phyloP scores from a whole-genome alignment of 2,888 invertebrate genomes.

The Caenorhabditis imperialis region DNA sequence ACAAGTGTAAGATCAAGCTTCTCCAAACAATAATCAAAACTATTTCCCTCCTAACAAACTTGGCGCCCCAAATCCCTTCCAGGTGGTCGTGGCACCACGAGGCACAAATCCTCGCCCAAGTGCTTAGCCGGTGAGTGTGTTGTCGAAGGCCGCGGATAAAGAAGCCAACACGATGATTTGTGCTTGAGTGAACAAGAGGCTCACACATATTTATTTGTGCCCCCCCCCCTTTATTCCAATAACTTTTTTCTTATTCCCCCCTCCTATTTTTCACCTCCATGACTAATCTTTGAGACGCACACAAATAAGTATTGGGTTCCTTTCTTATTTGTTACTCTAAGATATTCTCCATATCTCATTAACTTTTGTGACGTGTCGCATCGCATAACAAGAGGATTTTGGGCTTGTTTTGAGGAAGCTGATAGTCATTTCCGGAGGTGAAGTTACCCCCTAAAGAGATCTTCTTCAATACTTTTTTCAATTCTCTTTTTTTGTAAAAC shows the following conservation, averaged over 20 bases:
- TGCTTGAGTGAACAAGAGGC: constrained; percentile 25
- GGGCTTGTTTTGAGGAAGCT: background rate
- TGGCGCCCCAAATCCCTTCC: too few relatives aligned
- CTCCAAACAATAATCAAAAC: too few relatives aligned
- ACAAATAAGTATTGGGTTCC: too few relatives aligned
- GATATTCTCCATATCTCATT: constrained; percentile 4
- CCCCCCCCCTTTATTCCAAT: background rate
- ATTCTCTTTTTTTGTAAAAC: constrained; percentile 13
- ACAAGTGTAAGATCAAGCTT: too few relatives aligned
- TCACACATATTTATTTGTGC: constrained; percentile 11
- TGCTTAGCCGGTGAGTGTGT: background rate
- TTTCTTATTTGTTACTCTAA: too few relatives aligned
- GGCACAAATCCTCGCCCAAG: background rate
- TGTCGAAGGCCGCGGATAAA: constrained; percentile 2
- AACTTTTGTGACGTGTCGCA: background rate
- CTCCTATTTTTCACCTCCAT: background rate
- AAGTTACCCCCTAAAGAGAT: too few relatives aligned
- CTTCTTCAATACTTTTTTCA: constrained; percentile 1
- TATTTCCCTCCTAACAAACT: too few relatives aligned
- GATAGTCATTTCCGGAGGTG: too few relatives aligned
- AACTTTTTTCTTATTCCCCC: background rate
- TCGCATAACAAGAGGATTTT: background rate
- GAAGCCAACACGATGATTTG: constrained; percentile 24
- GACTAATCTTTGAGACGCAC: too few relatives aligned
- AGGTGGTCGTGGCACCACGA: too few relatives aligned